A percentile compares a stretch with the other conserved stretches of the same genome.
Conservation (phyloP, 2,113 vertebrate genomes). For the Dasyornis broadbenti region DNA sequence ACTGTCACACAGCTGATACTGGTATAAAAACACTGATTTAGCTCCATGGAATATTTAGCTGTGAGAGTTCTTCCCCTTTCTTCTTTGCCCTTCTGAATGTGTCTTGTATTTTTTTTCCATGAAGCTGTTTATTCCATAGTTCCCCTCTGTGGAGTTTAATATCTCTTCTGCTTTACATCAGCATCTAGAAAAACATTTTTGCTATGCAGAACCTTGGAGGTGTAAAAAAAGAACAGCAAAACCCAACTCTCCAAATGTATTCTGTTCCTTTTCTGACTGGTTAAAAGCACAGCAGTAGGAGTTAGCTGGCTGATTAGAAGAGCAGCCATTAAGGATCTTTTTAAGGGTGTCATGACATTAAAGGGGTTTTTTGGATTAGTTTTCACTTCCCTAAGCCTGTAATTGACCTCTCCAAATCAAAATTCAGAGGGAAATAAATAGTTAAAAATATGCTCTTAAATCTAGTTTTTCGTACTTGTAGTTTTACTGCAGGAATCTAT, state of each 20-base stretch:
- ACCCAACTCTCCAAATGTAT: not conserved
- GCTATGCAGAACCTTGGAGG: not conserved
- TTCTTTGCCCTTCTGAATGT: not conserved
- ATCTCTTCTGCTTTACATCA: not conserved
- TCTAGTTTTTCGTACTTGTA: not conserved
- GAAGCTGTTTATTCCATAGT: not conserved
- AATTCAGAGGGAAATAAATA: not conserved
- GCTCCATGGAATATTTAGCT: not conserved
- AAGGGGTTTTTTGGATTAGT: not conserved
- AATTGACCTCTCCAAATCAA: not conserved
- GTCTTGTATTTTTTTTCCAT: not conserved
- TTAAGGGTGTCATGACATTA: not conserved
- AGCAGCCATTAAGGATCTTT: not conserved
- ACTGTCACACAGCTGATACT: too few relatives aligned
- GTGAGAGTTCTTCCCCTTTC: not conserved
- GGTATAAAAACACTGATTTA: not conserved
- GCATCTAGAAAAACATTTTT: not conserved
- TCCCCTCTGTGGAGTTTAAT: not conserved
- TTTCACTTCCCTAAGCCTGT: not conserved
- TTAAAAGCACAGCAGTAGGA: not conserved
- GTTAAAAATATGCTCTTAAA: not conserved
- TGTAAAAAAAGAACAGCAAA: not conserved
- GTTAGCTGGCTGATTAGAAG: not conserved
- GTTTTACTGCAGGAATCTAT: not conserved
- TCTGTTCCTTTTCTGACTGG: not conserved